These are phyloP conservation scores for Eulemur macaco DNA, from an alignment of 2,113 vertebrate genomes.

Conservation along the genomic window DNA sequence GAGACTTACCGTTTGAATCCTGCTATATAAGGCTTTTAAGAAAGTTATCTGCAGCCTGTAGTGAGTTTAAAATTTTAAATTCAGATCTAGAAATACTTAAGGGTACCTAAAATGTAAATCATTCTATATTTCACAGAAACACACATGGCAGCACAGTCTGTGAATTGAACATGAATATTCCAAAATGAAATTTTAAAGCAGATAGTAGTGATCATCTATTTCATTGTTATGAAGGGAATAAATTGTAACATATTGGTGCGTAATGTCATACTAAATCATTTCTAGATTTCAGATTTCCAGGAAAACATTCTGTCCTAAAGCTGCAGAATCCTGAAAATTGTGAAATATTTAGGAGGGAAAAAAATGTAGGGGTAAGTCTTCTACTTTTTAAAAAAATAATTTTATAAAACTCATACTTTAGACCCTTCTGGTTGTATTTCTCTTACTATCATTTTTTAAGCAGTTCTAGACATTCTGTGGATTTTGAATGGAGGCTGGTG, in stretches of 20 bases:
- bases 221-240: not conserved
- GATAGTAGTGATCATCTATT: not conserved
- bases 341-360: slow-evolving; percentile 77
- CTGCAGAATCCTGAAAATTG: slow-evolving; percentile 59
- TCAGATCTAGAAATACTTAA: not conserved
- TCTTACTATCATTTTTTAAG: not conserved
- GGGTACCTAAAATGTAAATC: not conserved
- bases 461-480: not conserved
- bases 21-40: not conserved
- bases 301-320: slow-evolving; percentile 61
- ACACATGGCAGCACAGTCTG: not conserved
- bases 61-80: slow-evolving; percentile 31
- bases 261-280: slow-evolving; percentile 53
- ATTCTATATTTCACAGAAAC: not conserved
- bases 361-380: slow-evolving; percentile 79
- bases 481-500: not conserved
- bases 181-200: slow-evolving; percentile 8
- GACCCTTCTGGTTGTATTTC: not conserved
- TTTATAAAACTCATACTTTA: not conserved
- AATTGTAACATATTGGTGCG: not conserved
- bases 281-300: slow-evolving; percentile 80
- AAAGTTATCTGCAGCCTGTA: not conserved
- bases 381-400: not conserved
- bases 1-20: not conserved
- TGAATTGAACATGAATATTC: not conserved